Evolutionary conservation across 2,888 invertebrate species (phyloP).

Genomic region (Amblyjoppa fuscipennis): DNA sequence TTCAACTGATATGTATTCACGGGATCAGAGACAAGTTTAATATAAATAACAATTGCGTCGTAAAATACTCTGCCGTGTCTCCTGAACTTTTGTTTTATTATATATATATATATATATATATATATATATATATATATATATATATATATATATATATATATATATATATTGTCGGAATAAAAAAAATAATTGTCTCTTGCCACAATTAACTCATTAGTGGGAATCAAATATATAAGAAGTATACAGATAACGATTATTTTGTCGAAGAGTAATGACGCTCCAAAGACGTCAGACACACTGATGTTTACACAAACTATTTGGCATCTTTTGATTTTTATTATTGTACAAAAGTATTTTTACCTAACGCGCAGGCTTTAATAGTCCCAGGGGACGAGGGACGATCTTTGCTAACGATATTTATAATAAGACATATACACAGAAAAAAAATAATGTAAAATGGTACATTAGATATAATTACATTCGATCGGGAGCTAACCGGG

Average conservation of each 20-base stretch:
- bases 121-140: too few relatives aligned
- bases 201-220: background rate
- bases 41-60: background rate
- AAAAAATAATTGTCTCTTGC: background rate
- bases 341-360: slow-evolving; percentile 78
- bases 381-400: slow-evolving; percentile 1
- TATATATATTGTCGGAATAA: background rate
- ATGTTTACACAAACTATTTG: slow-evolving; percentile 72
- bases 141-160: too few relatives aligned
- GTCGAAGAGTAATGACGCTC: background rate
- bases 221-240: background rate
- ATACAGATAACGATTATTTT: background rate
- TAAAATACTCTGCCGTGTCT: background rate
- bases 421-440: slow-evolving; percentile 73
- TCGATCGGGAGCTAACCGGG: slow-evolving; percentile 50
- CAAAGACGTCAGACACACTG: background rate
- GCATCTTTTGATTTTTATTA: slow-evolving; percentile 78
- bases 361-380: slow-evolving; percentile 51
- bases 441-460: slow-evolving; percentile 72
- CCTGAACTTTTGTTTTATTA: background rate
- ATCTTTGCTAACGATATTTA: slow-evolving; percentile 65
- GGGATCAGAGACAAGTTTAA: background rate
- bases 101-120: too few relatives aligned
- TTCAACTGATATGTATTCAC: slow-evolving; percentile 18
- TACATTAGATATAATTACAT: slow-evolving; percentile 70